These are phyloP conservation scores for Eumerus sabulonum DNA, from an alignment of 2,888 invertebrate species.

Conservation along the genomic window DNA sequence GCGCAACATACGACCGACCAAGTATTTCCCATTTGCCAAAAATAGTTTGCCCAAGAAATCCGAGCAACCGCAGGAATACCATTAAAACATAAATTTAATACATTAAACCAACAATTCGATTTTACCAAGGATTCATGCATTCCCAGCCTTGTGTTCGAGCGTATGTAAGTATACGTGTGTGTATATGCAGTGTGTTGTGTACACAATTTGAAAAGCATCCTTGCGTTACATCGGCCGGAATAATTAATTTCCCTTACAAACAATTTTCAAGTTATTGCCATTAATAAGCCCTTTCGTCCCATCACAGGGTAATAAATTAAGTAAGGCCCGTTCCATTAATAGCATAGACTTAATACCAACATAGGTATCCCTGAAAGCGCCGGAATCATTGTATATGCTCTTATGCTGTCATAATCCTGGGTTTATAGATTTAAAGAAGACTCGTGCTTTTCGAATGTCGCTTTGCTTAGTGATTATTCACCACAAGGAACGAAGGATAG, in stretches of 20 bases:
- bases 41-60: conserved; percentile 7
- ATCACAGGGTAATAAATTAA: conserved; percentile 47
- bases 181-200: background rate
- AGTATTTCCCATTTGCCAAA: conserved; percentile 9
- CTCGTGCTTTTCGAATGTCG: background rate
- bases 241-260: conserved; percentile 46
- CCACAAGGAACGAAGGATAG: background rate
- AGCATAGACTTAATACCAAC: conserved; percentile 46
- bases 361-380: conserved; percentile 5
- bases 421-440: conserved; percentile 1
- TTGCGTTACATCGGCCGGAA: conserved; percentile 23
- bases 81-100: conserved; percentile 39
- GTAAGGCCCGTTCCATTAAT: conserved; percentile 30
- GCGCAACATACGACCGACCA: conserved; percentile 15
- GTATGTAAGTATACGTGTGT: background rate
- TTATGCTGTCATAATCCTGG: conserved; percentile 3
- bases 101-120: conserved; percentile 20
- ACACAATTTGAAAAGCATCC: background rate
- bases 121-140: too few species aligned
- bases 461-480: conserved; percentile 4
- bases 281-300: conserved; percentile 37
- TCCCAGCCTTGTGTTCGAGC: too few species aligned
- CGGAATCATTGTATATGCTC: too few species aligned
- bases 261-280: conserved; percentile 46
- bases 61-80: conserved; percentile 29